Conservation (phyloP, 2,113 vertebrate genomes). For the Cariama cristata region DNA sequence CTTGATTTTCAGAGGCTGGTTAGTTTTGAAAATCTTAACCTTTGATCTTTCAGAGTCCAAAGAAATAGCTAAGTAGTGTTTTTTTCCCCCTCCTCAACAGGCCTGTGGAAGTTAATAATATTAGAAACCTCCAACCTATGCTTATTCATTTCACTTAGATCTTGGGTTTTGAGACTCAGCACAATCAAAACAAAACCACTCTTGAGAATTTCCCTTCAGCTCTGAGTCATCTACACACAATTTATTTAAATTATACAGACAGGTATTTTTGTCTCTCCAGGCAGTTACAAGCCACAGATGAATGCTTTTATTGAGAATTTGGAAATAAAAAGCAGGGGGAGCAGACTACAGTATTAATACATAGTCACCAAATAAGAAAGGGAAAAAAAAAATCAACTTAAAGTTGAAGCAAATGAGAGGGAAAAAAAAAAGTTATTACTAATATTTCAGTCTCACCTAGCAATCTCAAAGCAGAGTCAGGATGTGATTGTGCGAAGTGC, state of each 20-base stretch:
- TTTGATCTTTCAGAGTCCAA: not conserved
- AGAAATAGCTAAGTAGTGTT: not conserved
- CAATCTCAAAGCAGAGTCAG: not conserved
- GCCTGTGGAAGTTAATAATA: not conserved
- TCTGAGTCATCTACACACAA: not conserved
- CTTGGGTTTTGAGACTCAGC: not conserved
- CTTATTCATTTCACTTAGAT: not conserved
- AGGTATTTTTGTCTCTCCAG: not conserved
- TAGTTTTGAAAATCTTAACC: not conserved
- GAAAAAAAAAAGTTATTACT: not conserved
- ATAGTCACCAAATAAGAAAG: not conserved
- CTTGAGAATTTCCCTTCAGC: not conserved
- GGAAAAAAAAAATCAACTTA: not conserved
- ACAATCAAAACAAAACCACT: not conserved
- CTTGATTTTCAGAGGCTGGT: not conserved
- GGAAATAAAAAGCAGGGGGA: not conserved
- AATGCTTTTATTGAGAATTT: not conserved
- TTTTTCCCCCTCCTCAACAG: not conserved
- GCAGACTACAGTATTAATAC: not conserved
- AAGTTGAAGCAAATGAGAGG: not conserved
- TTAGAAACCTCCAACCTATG: not conserved
- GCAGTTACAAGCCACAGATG: not conserved
- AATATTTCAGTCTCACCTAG: not conserved
- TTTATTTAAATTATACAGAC: not conserved
- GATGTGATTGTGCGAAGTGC: rapidly evolving